Percentiles rank a stretch among this genome's conserved stretches.
Conservation (phyloP, 2,113 vertebrate species). For the Tricholaema leucomelas region DNA sequence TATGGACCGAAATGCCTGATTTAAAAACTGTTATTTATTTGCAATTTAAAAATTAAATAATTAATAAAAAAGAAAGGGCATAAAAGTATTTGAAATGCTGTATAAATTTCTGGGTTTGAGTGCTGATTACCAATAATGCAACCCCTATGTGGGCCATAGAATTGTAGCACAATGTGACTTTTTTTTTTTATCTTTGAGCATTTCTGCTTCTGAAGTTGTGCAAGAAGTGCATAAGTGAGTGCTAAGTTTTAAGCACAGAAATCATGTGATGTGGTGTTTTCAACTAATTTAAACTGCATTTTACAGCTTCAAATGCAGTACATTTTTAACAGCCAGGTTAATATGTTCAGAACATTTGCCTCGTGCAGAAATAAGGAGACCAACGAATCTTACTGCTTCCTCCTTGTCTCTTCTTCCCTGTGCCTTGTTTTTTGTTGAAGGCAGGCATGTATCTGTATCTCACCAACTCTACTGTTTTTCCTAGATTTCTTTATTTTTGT, state of each 20-base stretch:
- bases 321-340: neutral
- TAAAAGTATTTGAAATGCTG: neutral
- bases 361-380: neutral
- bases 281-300: neutral
- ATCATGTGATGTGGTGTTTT: neutral
- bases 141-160: neutral
- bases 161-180: neutral
- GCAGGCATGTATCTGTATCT: neutral
- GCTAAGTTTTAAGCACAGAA: neutral
- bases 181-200: neutral
- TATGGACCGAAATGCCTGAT: slow-evolving; percentile 40
- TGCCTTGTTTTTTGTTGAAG: neutral
- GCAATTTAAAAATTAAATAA: neutral
- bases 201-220: neutral
- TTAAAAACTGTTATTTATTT: slow-evolving; percentile 36
- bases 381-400: neutral
- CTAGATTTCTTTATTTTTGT: neutral
- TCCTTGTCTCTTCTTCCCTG: neutral
- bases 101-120: neutral
- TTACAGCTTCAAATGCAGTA: neutral
- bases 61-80: neutral
- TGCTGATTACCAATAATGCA: neutral
- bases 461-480: neutral
- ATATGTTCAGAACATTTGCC: neutral
- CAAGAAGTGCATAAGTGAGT: neutral